Percentiles rank a stretch among this genome's conserved stretches.
Evolutionary conservation across 2,888 invertebrate species (phyloP).

Genomic region (Tachina grossa): DNA sequence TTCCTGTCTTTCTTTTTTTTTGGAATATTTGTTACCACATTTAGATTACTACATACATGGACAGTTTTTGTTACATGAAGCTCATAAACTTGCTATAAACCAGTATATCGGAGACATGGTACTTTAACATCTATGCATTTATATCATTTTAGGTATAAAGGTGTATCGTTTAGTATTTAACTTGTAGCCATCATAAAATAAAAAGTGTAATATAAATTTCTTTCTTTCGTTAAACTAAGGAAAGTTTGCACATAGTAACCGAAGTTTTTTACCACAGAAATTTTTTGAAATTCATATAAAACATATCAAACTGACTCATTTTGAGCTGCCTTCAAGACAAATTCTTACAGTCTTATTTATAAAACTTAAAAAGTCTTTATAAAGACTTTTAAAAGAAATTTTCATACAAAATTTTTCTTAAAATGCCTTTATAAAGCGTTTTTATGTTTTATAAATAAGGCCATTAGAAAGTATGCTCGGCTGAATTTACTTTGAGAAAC

Average conservation of each 20-base stretch:
- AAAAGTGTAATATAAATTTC: slow-evolving; percentile 53
- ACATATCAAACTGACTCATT: too few species aligned
- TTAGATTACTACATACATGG: not conserved
- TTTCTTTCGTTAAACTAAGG: not conserved
- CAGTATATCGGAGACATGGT: not conserved
- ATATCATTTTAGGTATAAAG: not conserved
- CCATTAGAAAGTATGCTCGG: too few species aligned
- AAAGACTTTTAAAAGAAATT: too few species aligned
- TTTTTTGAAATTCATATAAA: too few species aligned
- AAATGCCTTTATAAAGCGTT: too few species aligned
- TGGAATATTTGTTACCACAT: slow-evolving; percentile 19
- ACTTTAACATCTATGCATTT: not conserved
- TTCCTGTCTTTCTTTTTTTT: not conserved
- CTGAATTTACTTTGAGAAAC: too few species aligned
- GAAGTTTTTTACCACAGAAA: not conserved
- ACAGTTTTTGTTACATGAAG: slow-evolving; percentile 3
- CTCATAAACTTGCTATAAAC: slow-evolving; percentile 2
- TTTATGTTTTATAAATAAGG: too few species aligned
- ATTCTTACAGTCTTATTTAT: too few species aligned
- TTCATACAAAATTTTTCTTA: too few species aligned
- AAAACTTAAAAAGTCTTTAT: too few species aligned
- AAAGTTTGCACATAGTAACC: slow-evolving; percentile 6
- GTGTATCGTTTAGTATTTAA: slow-evolving; percentile 40
- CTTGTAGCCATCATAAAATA: slow-evolving; percentile 42
- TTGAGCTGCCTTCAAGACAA: too few species aligned